A percentile compares a stretch with the other conserved stretches of the same genome.
phyloP scores from a whole-genome alignment of 2,888 invertebrate species.

The Agyllia agylla region DNA sequence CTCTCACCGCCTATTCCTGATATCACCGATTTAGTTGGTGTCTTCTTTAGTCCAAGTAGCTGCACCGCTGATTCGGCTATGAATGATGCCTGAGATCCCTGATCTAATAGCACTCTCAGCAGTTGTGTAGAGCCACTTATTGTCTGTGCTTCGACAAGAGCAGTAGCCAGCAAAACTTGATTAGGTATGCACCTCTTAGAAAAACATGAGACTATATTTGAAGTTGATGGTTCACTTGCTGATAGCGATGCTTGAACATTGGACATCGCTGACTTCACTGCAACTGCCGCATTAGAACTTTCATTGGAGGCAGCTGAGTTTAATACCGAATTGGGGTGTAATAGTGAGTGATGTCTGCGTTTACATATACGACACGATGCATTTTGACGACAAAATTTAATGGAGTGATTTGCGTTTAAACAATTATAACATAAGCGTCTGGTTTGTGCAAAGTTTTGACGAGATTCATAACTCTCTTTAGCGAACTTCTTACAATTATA shows the following conservation, averaged over 20 bases:
- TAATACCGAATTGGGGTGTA: background rate
- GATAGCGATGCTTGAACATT: background rate
- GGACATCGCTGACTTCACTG: background rate
- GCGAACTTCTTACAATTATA: background rate
- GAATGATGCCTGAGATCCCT: background rate
- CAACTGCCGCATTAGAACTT: background rate
- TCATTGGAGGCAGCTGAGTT: background rate
- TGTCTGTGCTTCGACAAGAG: conserved; percentile 7
- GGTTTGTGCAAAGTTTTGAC: conserved; percentile 2
- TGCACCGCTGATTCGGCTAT: background rate
- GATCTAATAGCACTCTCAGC: background rate
- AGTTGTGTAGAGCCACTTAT: conserved; percentile 5
- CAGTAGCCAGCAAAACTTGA: background rate
- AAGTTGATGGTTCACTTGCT: background rate
- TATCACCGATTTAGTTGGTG: background rate
- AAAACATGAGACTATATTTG: background rate
- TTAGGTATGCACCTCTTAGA: background rate
- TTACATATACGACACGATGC: background rate
- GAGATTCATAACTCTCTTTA: background rate
- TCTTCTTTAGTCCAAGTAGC: background rate
- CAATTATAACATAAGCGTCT: conserved; percentile 4
- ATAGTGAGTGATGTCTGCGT: background rate
- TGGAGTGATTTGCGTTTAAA: background rate
- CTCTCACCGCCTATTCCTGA: background rate
- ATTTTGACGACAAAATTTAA: background rate